Base-by-base conservation (phyloP, 2,888 invertebrate species). In the Tetranychus truncatus region DNA sequence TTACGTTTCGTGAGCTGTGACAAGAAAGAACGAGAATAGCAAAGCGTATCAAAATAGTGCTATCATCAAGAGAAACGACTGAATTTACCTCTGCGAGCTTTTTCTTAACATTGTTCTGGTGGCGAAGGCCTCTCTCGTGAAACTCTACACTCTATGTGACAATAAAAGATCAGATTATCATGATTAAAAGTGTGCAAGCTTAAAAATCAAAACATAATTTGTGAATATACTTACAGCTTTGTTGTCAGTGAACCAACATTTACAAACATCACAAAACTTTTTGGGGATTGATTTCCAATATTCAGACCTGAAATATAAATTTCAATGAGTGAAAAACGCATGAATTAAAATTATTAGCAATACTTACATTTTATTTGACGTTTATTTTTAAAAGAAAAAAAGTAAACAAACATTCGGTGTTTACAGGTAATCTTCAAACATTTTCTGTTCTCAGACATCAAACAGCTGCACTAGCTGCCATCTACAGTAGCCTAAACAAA, bases 201-300 rank as follows among this genome's bases (percentile, higher is more conserved):
- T 20, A 1, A 55, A 55, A 55, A 55, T 55, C 9, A 55, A 55
- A 55, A 55, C 55, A 73, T n/a, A 72, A 79, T 83, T 82, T 55
- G 0, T 2, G 55, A 55, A 55, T 15, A 55, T 15, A 55, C 55
- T 55, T 81, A 85, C 85, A 75, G 94, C 91, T 86, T 92, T 94
- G 82, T 97, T 97, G 83, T 96, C 95, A 75, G 95, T 91, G 80
- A 95, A 91, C 96, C 96, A 97, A 82, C 95, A 95, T 84, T 96
- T 95, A 84, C 97, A 97, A 84, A 94, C 93, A 80, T 96, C 95
- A 82, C 97, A 97, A 83, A 89, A 95, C 83, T 96, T 95, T 78
- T 91, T 88, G 0, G 91, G 92, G 81, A 93, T 91, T 44, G 96
- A 96, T 83, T 94, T 92, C 97, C 97, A 97, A 82, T 91, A 94